Base-by-base conservation (phyloP, 2,797 vertebrate genomes). In the Spinus olivaceus region DNA sequence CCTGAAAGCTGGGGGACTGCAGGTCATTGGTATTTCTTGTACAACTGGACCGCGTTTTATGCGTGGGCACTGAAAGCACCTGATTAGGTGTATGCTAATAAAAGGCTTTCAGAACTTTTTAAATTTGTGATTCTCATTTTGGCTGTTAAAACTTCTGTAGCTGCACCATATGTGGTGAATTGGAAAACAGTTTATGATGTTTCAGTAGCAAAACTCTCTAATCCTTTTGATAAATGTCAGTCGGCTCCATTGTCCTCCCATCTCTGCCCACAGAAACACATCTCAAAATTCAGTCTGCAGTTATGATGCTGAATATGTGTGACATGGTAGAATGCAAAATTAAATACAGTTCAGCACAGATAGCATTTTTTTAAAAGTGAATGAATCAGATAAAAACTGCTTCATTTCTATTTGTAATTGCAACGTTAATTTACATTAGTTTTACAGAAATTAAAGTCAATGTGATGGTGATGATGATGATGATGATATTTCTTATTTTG, bases 311-410 rank as follows among this genome's bases (percentile, higher is more conserved):
- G 76, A 83, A 85, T 78, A 65, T 51, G 27, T 90, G 81, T 94
- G 60, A 92, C 53, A 20, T 23, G 49, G n/a, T 56, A 72, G 83
- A 93, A 77, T 88, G 92, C 46, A 95, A 92, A 95, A 93, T 82
- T 79, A 94, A 95, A 86, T 86, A 92, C 83, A 95, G 88, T 97
- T 97, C 95, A 97, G 94, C 90, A 96, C 93, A 96, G 95, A 96
- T 92, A 97, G 95, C 91, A 94, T 89, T 97, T 96, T 91, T 33
- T 30, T 7, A 74, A 87, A 92, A 57, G 64, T 1, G 2, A 86
- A 59, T 78, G 59, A 93, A 76, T 95, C 57, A 80, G 70, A 71
- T 94, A 86, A 88, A 92, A 92, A 89, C 14, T 25, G 37, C 32
- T 95, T 80, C 63, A 51, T 95, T 92, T 94, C 76, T 94, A 5